These are phyloP conservation scores for Ceyx melanurus DNA, from an alignment of 2,113 vertebrate species.

Conservation along the genomic window DNA sequence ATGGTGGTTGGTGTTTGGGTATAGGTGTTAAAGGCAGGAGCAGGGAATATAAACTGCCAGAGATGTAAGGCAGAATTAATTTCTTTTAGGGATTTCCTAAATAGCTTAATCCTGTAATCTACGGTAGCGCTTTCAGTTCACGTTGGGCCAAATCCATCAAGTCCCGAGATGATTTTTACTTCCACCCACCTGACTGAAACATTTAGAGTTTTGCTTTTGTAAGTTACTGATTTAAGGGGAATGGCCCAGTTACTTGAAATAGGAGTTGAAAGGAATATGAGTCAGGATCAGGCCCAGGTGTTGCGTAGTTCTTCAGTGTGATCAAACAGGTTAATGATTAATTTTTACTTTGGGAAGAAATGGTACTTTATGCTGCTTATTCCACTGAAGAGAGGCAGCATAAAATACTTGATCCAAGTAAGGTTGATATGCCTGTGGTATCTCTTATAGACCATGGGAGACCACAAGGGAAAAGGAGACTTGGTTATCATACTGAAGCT, in stretches of 20 bases:
- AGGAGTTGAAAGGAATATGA: neutral
- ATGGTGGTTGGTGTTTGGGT: neutral
- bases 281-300: neutral
- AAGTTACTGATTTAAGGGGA: neutral
- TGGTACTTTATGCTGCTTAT: neutral
- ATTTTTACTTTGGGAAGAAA: constrained; percentile 8
- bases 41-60: neutral
- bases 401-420: neutral
- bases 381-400: neutral
- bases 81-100: constrained; percentile 51
- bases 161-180: neutral
- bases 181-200: neutral
- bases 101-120: constrained; percentile 40
- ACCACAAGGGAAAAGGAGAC: constrained; percentile 37
- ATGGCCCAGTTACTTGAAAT: constrained; percentile 29
- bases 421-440: neutral
- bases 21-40: neutral
- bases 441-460: neutral
- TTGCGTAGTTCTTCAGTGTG: neutral
- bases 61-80: constrained; percentile 24
- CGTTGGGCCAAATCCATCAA: constrained; percentile 12
- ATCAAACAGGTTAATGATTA: neutral
- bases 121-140: neutral
- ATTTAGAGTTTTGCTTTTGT: neutral
- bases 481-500: constrained; percentile 35